Evolutionary conservation across 2,888 invertebrate genomes (phyloP).

Genomic region (Phalera bucephala): DNA sequence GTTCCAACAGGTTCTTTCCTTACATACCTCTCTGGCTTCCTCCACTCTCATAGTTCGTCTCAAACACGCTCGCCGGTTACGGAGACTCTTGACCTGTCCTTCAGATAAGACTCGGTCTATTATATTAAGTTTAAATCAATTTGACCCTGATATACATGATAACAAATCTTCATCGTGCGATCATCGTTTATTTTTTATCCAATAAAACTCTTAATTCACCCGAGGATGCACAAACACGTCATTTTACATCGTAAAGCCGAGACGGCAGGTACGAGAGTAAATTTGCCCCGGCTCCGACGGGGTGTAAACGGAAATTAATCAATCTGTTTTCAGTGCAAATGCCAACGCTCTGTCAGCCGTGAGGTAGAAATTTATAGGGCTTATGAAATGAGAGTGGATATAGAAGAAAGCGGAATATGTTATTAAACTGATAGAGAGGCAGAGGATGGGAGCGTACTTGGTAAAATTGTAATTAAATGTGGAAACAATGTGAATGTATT

Average conservation of each 20-base stretch:
- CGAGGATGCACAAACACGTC: constrained; percentile 19
- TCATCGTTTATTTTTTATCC: constrained; percentile 19
- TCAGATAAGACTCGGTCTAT: too few species aligned
- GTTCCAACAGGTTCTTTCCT: too few species aligned
- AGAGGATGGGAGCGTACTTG: too few species aligned
- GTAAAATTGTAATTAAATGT: constrained; percentile 5
- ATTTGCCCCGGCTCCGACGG: constrained; percentile 38
- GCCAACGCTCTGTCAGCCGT: constrained; percentile 29
- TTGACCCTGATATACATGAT: too few species aligned
- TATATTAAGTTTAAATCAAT: too few species aligned
- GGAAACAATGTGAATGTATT: constrained; percentile 37
- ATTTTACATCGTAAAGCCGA: constrained; percentile 30
- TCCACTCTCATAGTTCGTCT: too few species aligned
- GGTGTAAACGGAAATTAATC: constrained; percentile 60
- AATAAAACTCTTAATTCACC: constrained; percentile 23
- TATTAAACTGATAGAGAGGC: too few species aligned
- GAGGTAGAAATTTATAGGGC: constrained; percentile 26
- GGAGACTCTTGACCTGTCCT: too few species aligned
- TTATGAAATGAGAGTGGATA: constrained; percentile 18
- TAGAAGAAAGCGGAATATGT: too few species aligned
- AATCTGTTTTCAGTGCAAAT: constrained; percentile 46
- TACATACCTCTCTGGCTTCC: too few species aligned
- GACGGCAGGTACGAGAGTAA: constrained; percentile 29
- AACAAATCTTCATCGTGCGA: constrained; percentile 24
- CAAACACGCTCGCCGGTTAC: too few species aligned